These are phyloP conservation scores for Andinoacara biseriatus DNA, from an alignment of 2,113 vertebrate species.

Conservation along the genomic window DNA sequence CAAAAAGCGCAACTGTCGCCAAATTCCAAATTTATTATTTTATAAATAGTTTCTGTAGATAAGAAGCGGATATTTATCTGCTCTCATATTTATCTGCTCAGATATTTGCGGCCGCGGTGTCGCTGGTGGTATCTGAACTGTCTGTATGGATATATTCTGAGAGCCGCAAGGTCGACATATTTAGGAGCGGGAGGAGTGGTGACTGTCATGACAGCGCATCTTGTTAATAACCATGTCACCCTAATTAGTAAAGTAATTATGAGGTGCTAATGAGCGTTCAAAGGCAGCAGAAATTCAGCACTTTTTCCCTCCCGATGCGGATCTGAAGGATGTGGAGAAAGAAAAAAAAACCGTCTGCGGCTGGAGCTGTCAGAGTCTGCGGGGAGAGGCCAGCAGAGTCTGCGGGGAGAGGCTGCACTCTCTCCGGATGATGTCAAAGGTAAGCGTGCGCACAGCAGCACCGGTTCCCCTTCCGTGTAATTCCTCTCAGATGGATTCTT, in stretches of 20 bases:
- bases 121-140: background rate
- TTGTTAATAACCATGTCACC: slow-evolving; percentile 87
- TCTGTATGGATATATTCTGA: slow-evolving; percentile 27
- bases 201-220: slow-evolving; percentile 84
- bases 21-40: background rate
- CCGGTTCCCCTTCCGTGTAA: background rate
- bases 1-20: background rate
- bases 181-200: slow-evolving; percentile 76
- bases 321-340: slow-evolving; percentile 38
- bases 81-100: background rate
- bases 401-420: slow-evolving; percentile 20
- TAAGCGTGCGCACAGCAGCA: slow-evolving; percentile 18
- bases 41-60: background rate
- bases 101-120: background rate
- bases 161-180: slow-evolving; percentile 57
- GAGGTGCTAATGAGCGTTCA: slow-evolving; percentile 92
- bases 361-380: slow-evolving; percentile 36
- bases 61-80: background rate
- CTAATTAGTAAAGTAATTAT: slow-evolving; percentile 94
- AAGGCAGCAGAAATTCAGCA: slow-evolving; percentile 81
- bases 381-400: background rate
- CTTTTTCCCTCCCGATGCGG: slow-evolving; percentile 35
- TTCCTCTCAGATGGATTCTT: slow-evolving; percentile 27
- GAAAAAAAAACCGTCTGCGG: slow-evolving; percentile 3
- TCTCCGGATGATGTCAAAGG: slow-evolving; percentile 23